Percentiles rank a stretch among this genome's conserved stretches.
Evolutionary conservation across 2,797 vertebrate genomes (phyloP).

Genomic region (Tauraco hartlaubi): DNA sequence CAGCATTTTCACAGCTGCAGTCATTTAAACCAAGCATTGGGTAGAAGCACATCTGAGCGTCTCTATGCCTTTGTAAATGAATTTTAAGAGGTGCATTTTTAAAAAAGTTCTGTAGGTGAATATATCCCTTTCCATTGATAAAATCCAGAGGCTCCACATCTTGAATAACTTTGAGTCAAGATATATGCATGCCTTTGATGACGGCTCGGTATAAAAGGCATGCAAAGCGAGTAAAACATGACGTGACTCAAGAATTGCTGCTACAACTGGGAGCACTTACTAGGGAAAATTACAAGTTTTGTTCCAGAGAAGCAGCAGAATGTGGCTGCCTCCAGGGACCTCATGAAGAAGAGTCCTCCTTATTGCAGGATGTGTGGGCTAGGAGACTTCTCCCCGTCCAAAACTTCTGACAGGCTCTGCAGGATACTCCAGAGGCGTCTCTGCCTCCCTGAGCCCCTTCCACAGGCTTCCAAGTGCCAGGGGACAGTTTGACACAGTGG

Average conservation of each 20-base stretch:
- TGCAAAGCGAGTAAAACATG: conserved; percentile 18
- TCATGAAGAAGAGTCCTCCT: not conserved
- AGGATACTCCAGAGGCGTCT: not conserved
- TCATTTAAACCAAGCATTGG: not conserved
- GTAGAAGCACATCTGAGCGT: not conserved
- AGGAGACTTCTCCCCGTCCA: not conserved
- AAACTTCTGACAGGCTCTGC: not conserved
- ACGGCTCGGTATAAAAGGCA: not conserved
- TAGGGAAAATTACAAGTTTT: not conserved
- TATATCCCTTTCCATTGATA: not conserved
- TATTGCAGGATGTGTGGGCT: not conserved
- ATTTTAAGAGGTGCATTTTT: not conserved
- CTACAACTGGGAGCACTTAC: conserved; percentile 44
- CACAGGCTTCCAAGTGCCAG: not conserved
- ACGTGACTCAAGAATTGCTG: not conserved
- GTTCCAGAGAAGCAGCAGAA: not conserved
- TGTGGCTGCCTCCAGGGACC: not conserved
- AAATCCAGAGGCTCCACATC: not conserved
- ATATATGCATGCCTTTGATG: conserved; percentile 16
- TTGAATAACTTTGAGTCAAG: conserved; percentile 16
- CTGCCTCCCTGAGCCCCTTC: not conserved
- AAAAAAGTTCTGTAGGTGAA: not conserved
- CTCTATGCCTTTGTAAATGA: not conserved
- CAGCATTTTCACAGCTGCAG: not conserved
- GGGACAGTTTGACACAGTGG: accelerated